Conservation (phyloP, 2,888 invertebrate genomes). For the Teleiodes luculella region DNA sequence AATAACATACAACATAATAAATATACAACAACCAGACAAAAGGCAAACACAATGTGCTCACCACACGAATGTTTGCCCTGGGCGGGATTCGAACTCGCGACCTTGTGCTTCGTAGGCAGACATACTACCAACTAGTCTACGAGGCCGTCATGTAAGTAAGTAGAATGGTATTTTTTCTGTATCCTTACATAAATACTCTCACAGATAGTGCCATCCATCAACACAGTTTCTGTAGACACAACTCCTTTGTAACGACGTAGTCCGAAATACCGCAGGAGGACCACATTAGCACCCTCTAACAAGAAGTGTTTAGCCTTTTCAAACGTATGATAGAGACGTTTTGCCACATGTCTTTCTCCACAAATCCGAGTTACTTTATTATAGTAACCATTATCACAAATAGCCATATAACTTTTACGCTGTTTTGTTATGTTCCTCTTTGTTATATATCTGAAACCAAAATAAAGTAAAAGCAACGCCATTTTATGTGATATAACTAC, state of each 20-base stretch:
- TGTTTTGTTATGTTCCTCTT: slow-evolving; percentile 65
- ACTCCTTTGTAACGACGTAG: slow-evolving; percentile 72
- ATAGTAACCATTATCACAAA: slow-evolving; percentile 77
- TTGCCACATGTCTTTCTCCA: slow-evolving; percentile 60
- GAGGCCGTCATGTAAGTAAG: too few relatives aligned
- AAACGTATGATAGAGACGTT: slow-evolving; percentile 72
- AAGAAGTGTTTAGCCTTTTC: slow-evolving; percentile 70
- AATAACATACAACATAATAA: too few relatives aligned
- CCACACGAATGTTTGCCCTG: too few relatives aligned
- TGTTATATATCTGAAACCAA: slow-evolving; percentile 58
- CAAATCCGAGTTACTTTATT: slow-evolving; percentile 71
- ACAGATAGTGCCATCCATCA: slow-evolving; percentile 79
- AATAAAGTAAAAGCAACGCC: background rate
- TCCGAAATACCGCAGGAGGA: slow-evolving; percentile 80
- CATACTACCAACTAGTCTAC: too few relatives aligned
- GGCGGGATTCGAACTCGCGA: too few relatives aligned
- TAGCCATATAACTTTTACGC: slow-evolving; percentile 73
- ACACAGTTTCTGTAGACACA: slow-evolving; percentile 75
- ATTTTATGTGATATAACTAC: background rate
- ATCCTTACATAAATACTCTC: slow-evolving; percentile 79
- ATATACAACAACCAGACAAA: too few relatives aligned
- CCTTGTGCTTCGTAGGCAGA: too few relatives aligned
- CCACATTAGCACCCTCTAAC: slow-evolving; percentile 81
- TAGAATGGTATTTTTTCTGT: too few relatives aligned
- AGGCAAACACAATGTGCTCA: too few relatives aligned